A percentile compares a stretch with the other conserved stretches of the same genome.
Conservation (phyloP, 2,888 invertebrate species). For the Cephus pygmeus region DNA sequence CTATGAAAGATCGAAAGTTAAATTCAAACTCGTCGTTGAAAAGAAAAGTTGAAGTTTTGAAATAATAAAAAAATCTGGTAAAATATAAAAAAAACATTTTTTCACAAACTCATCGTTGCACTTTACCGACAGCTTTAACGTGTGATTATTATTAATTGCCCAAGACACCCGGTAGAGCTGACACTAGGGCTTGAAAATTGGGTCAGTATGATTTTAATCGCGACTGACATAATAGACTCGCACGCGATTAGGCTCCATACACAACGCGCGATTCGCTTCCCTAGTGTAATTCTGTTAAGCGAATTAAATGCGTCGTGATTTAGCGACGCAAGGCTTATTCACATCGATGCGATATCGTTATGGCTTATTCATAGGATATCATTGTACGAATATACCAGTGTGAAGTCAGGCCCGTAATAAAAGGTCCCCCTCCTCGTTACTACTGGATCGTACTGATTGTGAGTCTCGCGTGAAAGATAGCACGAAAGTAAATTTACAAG, state of each 20-base stretch:
- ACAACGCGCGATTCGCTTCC: background rate
- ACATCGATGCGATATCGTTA: background rate
- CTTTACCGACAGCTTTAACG: background rate
- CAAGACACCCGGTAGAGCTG: slow-evolving; percentile 2
- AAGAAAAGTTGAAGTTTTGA: background rate
- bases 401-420: background rate
- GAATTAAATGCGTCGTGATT: background rate
- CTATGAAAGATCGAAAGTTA: background rate
- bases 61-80: background rate
- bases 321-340: background rate
- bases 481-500: slow-evolving; percentile 22
- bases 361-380: background rate
- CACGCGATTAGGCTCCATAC: background rate
- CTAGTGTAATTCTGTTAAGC: background rate
- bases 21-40: background rate
- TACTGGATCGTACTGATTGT: background rate
- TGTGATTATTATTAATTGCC: background rate
- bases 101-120: background rate
- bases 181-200: background rate
- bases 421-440: background rate
- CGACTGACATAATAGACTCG: slow-evolving; percentile 5
- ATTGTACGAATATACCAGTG: background rate
- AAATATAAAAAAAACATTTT: background rate
- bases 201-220: slow-evolving; percentile 7
- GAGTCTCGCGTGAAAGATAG: background rate